These are phyloP conservation scores for Hemibagrus wyckioides DNA, from an alignment of 2,113 vertebrate species.

Conservation along the genomic window DNA sequence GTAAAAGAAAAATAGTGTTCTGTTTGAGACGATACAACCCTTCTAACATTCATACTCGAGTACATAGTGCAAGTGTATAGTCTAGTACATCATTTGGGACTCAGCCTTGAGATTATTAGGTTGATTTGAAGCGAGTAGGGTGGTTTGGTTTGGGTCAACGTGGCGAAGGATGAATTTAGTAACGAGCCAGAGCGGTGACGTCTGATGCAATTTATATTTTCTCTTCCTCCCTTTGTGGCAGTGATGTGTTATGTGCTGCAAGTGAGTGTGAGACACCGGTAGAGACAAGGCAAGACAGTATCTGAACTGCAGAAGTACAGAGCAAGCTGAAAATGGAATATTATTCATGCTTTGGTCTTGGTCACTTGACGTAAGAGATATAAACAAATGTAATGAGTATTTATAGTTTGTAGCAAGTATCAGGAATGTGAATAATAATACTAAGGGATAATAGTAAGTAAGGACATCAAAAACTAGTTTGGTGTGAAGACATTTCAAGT, in stretches of 20 bases:
- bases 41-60: no score
- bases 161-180: neutral
- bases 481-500: neutral
- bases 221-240: neutral
- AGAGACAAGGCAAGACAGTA: neutral
- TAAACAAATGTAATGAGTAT: neutral
- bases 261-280: neutral
- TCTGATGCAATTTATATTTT: constrained; percentile 5
- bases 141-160: neutral
- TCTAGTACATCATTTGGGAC: no score
- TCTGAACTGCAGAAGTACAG: neutral
- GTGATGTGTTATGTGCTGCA: neutral
- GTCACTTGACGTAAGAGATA: neutral
- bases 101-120: neutral
- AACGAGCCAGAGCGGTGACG: neutral
- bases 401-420: neutral
- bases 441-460: neutral
- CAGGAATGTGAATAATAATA: neutral
- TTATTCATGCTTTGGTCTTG: neutral
- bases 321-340: neutral
- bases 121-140: neutral
- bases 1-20: no score
- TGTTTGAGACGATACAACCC: no score
- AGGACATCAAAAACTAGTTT: neutral
- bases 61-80: no score